A percentile compares a stretch with the other conserved stretches of the same genome.
Conservation (phyloP, 2,113 vertebrate genomes). For the Odocoileus hemionus region DNA sequence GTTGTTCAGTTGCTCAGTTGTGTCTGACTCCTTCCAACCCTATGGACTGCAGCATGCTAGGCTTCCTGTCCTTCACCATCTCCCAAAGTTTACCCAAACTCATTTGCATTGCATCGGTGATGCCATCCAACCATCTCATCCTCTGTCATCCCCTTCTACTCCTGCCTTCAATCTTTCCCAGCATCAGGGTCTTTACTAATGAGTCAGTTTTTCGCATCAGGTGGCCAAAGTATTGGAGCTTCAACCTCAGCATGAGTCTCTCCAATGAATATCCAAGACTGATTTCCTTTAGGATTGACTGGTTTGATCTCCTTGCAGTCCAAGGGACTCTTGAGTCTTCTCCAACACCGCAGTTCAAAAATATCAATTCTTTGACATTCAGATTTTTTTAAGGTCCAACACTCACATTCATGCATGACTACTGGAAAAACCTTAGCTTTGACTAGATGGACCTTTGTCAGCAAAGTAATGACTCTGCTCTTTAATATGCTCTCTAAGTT, state of each 20-base stretch:
- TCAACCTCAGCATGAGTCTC: background rate
- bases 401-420: background rate
- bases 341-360: background rate
- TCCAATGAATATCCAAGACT: background rate
- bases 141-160: background rate
- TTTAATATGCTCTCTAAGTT: background rate
- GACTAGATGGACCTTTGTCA: background rate
- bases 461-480: background rate
- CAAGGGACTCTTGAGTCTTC: background rate
- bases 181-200: background rate
- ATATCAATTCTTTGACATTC: background rate
- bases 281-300: background rate
- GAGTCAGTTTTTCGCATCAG: background rate
- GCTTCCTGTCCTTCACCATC: background rate
- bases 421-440: background rate
- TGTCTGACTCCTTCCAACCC: background rate
- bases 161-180: background rate
- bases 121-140: background rate
- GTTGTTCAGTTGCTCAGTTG: background rate
- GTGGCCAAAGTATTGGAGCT: background rate
- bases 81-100: background rate
- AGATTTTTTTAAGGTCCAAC: background rate
- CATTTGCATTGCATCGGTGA: fast-evolving
- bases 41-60: background rate
- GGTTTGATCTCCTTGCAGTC: background rate